phyloP scores from a whole-genome alignment of 2,888 invertebrate genomes.

The Autographa pulchrina region DNA sequence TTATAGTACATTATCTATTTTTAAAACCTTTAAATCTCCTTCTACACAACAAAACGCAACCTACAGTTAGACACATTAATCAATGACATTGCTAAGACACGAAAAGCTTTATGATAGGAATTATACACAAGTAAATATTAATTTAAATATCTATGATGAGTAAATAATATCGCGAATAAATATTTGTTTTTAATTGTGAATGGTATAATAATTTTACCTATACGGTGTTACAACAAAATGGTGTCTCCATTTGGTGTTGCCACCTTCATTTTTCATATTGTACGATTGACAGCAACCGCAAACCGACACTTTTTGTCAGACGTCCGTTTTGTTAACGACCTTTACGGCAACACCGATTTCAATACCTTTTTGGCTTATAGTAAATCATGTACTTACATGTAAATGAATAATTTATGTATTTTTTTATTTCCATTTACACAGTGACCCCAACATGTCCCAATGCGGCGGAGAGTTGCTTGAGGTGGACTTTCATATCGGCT shows the following conservation, averaged over 20 bases:
- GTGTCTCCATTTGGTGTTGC: no score
- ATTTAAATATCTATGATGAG: neutral
- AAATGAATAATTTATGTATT: no score
- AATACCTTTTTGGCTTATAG: neutral
- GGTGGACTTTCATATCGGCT: slow-evolving; percentile 90
- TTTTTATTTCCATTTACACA: slow-evolving; percentile 84
- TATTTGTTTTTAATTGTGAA: neutral
- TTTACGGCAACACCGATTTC: neutral
- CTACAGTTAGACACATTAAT: neutral
- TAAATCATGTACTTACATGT: no score
- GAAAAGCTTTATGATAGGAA: slow-evolving; percentile 10
- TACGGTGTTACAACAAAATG: no score
- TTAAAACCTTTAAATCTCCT: neutral
- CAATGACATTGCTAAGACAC: slow-evolving; percentile 44
- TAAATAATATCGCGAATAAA: neutral
- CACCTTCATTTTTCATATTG: no score
- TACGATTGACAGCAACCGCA: no score
- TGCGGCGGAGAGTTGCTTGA: slow-evolving; percentile 95
- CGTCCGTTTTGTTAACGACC: no score
- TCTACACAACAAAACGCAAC: neutral
- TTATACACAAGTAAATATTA: neutral
- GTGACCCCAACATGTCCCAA: slow-evolving; percentile 95
- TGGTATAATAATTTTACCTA: neutral
- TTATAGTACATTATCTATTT: no score
- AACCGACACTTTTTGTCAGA: no score